These are phyloP conservation scores for Biston betularia DNA, from an alignment of 2,888 invertebrate genomes.

Conservation along the genomic window DNA sequence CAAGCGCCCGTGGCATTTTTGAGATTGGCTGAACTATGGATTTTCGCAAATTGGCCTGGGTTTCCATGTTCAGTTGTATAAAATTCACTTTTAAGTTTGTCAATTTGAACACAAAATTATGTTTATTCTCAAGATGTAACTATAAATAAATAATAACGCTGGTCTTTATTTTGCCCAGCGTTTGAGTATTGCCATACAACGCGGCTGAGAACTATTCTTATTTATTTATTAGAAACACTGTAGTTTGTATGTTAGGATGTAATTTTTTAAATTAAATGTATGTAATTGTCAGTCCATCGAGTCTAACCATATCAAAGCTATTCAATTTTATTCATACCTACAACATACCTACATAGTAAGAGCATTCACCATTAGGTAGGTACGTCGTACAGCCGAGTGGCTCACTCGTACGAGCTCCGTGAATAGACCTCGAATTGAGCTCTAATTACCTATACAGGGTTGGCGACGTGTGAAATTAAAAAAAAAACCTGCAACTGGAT, in stretches of 20 bases:
- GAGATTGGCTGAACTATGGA: constrained; percentile 46
- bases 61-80: not conserved
- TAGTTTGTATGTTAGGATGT: too few species aligned
- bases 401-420: constrained; percentile 67
- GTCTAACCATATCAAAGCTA: constrained; percentile 1
- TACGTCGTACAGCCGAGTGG: constrained; percentile 52
- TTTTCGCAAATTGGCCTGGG: constrained; percentile 34
- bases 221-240: too few species aligned
- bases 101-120: not conserved
- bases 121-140: too few species aligned
- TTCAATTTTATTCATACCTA: not conserved
- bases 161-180: too few species aligned
- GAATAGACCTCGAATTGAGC: constrained; percentile 80
- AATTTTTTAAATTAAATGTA: too few species aligned
- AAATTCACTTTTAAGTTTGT: not conserved
- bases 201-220: too few species aligned
- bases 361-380: constrained; percentile 33
- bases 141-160: too few species aligned
- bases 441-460: constrained; percentile 82
- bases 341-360: constrained; percentile 23
- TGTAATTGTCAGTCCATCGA: too few species aligned
- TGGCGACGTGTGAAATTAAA: constrained; percentile 82
- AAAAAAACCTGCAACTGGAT: constrained; percentile 62
- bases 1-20: constrained; percentile 36
- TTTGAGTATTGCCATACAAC: too few species aligned